These are phyloP conservation scores for Trichosurus vulpecula DNA, from an alignment of 2,797 vertebrate species.

Conservation along the genomic window DNA sequence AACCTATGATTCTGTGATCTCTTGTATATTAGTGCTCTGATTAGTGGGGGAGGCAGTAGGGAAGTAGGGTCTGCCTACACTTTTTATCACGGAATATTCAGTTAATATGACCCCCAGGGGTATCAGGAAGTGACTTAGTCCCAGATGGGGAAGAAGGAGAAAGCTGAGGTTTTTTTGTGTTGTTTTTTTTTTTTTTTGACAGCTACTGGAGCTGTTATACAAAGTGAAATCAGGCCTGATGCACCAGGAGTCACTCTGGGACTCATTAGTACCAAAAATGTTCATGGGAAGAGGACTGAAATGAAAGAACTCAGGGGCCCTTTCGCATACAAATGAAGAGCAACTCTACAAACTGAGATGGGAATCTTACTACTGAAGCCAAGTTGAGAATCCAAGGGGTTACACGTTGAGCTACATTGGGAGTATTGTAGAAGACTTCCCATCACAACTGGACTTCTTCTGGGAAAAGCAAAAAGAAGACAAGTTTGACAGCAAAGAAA, in stretches of 20 bases:
- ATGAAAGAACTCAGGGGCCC: conserved; percentile 33
- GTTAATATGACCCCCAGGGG: not conserved
- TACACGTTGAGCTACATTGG: not conserved
- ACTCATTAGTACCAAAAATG: conserved; percentile 45
- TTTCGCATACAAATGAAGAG: conserved; percentile 30
- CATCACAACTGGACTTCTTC: not conserved
- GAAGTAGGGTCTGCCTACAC: not conserved
- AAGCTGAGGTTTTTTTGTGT: not conserved
- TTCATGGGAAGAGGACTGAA: conserved; percentile 14
- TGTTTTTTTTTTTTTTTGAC: not conserved
- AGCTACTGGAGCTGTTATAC: not conserved
- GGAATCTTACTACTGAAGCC: not conserved
- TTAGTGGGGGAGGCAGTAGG: not conserved
- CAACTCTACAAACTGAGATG: conserved; percentile 22
- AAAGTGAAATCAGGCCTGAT: not conserved
- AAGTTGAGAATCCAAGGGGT: not conserved
- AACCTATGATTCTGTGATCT: not conserved
- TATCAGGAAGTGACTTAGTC: not conserved
- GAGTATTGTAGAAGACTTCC: not conserved
- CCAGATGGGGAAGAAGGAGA: not conserved
- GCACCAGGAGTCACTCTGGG: conserved; percentile 22
- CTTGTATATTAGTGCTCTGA: not conserved
- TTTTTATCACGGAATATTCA: not conserved
- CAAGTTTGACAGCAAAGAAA: not conserved
- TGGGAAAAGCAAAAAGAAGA: not conserved